Conservation (phyloP, 2,888 invertebrate genomes). For the Eulithis testata region DNA sequence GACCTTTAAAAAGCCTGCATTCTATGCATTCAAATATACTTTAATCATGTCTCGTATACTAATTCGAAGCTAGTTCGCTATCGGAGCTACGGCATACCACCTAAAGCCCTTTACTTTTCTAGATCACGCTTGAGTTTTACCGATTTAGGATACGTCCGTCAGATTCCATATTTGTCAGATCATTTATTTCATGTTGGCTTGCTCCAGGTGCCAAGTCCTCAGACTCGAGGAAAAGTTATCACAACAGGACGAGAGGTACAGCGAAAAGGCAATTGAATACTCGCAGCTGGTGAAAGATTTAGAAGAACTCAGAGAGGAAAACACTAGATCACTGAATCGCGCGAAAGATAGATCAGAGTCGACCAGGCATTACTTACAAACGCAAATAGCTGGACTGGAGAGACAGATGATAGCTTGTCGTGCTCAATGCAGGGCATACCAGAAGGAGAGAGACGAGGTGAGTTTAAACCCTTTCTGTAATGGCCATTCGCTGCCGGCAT, state of each 20-base stretch:
- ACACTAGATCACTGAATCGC: slow-evolving; percentile 53
- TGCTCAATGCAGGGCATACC: slow-evolving; percentile 67
- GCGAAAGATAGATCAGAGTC: slow-evolving; percentile 68
- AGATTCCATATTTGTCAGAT: too few relatives aligned
- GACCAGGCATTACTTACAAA: slow-evolving; percentile 66
- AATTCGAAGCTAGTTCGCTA: too few relatives aligned
- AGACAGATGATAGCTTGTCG: slow-evolving; percentile 71
- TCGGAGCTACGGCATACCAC: too few relatives aligned
- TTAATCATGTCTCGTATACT: too few relatives aligned
- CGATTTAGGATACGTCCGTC: too few relatives aligned
- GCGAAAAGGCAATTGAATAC: slow-evolving; percentile 63
- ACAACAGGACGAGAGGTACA: slow-evolving; percentile 58
- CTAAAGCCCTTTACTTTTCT: neutral
- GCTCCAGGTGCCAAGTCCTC: slow-evolving; percentile 55
- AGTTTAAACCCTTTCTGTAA: neutral
- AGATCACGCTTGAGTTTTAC: neutral
- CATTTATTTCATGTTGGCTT: neutral
- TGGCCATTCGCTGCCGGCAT: too few relatives aligned
- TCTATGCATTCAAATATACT: neutral
- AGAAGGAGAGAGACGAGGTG: slow-evolving; percentile 76
- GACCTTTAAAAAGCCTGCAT: slow-evolving; percentile 3
- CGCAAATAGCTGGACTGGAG: slow-evolving; percentile 72
- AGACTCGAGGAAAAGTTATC: slow-evolving; percentile 66
- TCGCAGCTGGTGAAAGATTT: slow-evolving; percentile 57
- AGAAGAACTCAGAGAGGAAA: slow-evolving; percentile 65